Evolutionary conservation across 1,140 invertebrate species (phyloP).

Genomic region (Dendroctonus ponderosae): DNA sequence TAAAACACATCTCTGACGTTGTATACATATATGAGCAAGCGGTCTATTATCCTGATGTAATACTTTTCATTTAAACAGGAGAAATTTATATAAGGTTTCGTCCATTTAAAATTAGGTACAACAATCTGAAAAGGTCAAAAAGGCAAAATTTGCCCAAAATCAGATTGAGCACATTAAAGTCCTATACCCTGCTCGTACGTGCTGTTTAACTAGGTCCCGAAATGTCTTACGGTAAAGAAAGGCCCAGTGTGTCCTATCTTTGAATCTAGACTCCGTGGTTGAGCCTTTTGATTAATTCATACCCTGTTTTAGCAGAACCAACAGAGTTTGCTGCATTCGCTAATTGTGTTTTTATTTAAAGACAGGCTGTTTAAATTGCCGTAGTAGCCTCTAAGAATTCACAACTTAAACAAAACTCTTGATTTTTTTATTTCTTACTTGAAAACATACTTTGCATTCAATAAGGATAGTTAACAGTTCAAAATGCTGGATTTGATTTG

Average conservation of each 20-base stretch:
- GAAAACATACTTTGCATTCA: no score
- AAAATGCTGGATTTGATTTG: no score
- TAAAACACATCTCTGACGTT: no score
- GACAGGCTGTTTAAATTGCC: neutral
- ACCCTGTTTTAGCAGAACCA: constrained; percentile 18
- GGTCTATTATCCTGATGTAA: neutral
- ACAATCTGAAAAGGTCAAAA: constrained; percentile 13
- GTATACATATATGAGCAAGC: no score
- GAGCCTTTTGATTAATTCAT: constrained; percentile 24
- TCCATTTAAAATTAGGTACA: constrained; percentile 16
- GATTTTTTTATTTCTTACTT: no score
- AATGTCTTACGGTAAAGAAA: constrained; percentile 22
- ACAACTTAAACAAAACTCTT: no score
- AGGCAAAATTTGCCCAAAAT: constrained; percentile 25
- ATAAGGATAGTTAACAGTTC: no score
- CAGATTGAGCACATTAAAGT: constrained; percentile 9
- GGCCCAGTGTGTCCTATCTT: constrained; percentile 23
- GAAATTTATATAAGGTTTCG: constrained; percentile 16
- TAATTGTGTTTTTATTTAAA: constrained; percentile 24
- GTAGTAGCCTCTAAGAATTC: no score
- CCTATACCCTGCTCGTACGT: constrained; percentile 18
- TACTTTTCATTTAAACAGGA: constrained; percentile 13
- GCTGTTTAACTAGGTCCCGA: constrained; percentile 20
- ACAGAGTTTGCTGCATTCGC: constrained; percentile 14
- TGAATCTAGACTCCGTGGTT: constrained; percentile 17